Base-by-base conservation (phyloP, 2,113 vertebrate species). In the Phalacrocorax aristotelis region DNA sequence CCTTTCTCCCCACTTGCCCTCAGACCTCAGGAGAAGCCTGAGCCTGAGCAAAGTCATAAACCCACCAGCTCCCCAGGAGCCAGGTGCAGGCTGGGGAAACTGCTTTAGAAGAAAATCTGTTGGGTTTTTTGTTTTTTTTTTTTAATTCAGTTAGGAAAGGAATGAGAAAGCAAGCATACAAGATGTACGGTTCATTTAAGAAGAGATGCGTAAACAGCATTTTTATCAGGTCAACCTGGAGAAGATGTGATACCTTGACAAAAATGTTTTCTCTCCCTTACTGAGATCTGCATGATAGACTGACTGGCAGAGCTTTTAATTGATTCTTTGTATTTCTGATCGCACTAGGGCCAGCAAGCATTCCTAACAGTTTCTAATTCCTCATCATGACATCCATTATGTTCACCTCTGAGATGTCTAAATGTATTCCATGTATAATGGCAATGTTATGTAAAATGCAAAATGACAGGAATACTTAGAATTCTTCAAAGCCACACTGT, bases 281-380 rank as follows among this genome's bases (percentile, higher is more conserved):
- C 80, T 68, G 81, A 91, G 74, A 90, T 93, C 80, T 94, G 42
- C 74, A 60, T 26, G 52, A 87, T 95, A 96, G 89, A 77, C 61
- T 93, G 97, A 94, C 62, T 96, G 85, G 42, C 81, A 95, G 83
- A 96, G 68, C 95, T 97, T 90, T 96, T 97, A 97, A 97, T 90
- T 96, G 87, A 92, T 94, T 90, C 81, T 86, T 89, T 84, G 72
- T 86, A 75, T 95, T 96, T 96, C 92, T 85, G 65, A 85, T 96
- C 92, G 97, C 81, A 92, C 60, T 48, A 85, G 91, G 68, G 83
- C 84, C 91, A 97, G 69, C 23, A 91, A 91, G 54, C 78, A 49
- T 77, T 79, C 85, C 81, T 94, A 92, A 93, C 51, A 1, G 38
- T 85, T 96, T 95, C 88, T 97, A 93, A 97, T 97, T 96, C 83